Percentiles rank a stretch among this genome's conserved stretches.
Evolutionary conservation across 1,140 invertebrate genomes (phyloP).

Genomic region (Anastrepha obliqua): DNA sequence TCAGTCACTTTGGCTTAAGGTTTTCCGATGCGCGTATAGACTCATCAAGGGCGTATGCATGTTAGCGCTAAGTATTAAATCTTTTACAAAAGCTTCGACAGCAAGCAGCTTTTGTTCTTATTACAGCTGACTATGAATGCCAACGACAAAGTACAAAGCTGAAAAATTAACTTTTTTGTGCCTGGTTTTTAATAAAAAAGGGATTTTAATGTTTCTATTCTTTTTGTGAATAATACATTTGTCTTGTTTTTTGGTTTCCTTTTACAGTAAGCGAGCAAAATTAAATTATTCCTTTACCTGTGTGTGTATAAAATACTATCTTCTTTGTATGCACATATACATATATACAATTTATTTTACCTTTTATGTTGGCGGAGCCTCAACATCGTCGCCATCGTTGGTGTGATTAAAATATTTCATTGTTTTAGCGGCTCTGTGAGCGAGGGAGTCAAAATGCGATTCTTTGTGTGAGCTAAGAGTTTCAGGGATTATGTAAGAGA

Average conservation of each 20-base stretch:
- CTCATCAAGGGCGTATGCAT: too few species aligned
- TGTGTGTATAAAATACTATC: too few species aligned
- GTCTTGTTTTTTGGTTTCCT: too few species aligned
- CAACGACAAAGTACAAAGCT: neutral
- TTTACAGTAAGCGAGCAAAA: too few species aligned
- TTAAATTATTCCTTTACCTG: too few species aligned
- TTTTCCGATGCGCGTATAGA: too few species aligned
- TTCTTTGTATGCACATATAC: neutral
- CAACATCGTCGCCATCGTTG: neutral
- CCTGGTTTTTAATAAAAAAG: slow-evolving; percentile 5
- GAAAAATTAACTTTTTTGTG: neutral
- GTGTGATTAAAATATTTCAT: slow-evolving; percentile 11
- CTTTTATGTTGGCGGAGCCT: neutral
- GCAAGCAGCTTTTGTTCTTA: neutral
- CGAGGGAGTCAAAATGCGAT: neutral
- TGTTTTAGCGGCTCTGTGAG: neutral
- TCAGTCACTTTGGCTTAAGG: too few species aligned
- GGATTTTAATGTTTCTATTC: neutral
- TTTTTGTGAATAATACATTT: neutral
- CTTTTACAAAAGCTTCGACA: neutral
- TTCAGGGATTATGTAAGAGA: slow-evolving; percentile 15
- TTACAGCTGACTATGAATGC: neutral
- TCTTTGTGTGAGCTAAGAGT: neutral
- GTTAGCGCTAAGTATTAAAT: too few species aligned
- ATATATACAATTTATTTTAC: slow-evolving; percentile 5